Conservation (phyloP, 2,113 vertebrate genomes). For the Gymnogyps californianus region DNA sequence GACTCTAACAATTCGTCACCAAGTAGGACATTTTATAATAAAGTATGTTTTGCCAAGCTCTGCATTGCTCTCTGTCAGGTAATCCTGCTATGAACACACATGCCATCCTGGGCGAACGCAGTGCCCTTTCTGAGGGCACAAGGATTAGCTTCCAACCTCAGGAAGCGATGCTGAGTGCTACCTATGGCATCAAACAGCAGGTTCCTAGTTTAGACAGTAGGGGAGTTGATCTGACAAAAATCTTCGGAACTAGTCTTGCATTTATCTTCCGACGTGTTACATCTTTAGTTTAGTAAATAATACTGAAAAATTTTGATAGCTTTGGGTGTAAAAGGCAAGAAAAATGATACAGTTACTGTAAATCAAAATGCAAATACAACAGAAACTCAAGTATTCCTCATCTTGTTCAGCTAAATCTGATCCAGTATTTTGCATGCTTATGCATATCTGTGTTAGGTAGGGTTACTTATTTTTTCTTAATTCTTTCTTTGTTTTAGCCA, state of each 20-base stretch:
- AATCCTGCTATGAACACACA: not conserved
- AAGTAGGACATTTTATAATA: not conserved
- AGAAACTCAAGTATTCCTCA: not conserved
- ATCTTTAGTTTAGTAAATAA: not conserved
- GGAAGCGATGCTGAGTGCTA: not conserved
- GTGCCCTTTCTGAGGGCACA: not conserved
- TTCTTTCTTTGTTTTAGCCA: not conserved
- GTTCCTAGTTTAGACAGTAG: not conserved
- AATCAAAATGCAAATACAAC: not conserved
- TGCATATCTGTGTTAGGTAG: not conserved
- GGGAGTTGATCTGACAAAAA: not conserved
- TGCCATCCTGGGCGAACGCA: not conserved
- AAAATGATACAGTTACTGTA: not conserved
- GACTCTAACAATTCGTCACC: not conserved
- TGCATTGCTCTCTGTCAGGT: not conserved
- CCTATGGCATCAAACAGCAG: not conserved
- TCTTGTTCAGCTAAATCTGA: not conserved
- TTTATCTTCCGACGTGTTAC: not conserved
- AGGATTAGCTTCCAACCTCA: not conserved
- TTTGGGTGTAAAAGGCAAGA: not conserved
- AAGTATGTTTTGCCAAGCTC: not conserved
- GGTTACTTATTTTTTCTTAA: not conserved
- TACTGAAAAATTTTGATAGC: not conserved
- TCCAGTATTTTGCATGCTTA: not conserved
- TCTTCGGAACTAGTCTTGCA: not conserved